Evolutionary conservation across 1,140 invertebrate species (phyloP), one percentile per base, ranked within the genome.

Genomic region (Penaeus chinensis): DNA sequence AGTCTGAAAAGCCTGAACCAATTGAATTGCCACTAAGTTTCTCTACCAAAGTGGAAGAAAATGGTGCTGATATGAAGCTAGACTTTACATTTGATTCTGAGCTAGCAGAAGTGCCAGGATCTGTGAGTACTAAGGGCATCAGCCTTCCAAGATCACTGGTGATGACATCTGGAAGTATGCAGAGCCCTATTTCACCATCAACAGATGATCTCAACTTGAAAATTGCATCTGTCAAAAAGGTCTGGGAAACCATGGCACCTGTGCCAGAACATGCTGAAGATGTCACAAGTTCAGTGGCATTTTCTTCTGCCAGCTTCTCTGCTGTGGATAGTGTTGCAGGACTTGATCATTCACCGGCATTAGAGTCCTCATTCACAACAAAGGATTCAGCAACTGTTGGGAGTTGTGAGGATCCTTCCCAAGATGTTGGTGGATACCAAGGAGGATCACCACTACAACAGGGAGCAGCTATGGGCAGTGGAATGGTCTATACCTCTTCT

Each of bases 191-290:
- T 87, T 95, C 95, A 13, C 94, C 95, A 18, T 96, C 96, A 0
- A 95, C 95, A 22, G 96, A 96, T 60, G 97, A 98, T 92, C 94
- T 99, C 19, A 97, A 98, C 93, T 94, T 97, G 92, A 98, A 99
- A 93, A 98, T 98, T 90, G 96, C 96, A 13, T 97, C 96, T 82
- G 97, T 98, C 8, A 98, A 98, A 92, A 98, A 92, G 91, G 93
- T 94, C 19, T 97, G 96, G 96, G 96, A 97, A 90, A 95, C 93
- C 84, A 94, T 94, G 66, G 94, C 94, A 77, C 84, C 95, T 19
- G 95, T 95, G 0, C 94, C 95, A 78, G 95, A 96, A 84, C 95
- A 95, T 90, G 93, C 94, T 69, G 93, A 92, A 88, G 93, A 93
- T 84, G 92, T 94, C 86, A 93, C 90, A 5, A 92, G 90, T 78